phyloP scores from a whole-genome alignment of 2,888 invertebrate species.

The Ophion ventricosus region DNA sequence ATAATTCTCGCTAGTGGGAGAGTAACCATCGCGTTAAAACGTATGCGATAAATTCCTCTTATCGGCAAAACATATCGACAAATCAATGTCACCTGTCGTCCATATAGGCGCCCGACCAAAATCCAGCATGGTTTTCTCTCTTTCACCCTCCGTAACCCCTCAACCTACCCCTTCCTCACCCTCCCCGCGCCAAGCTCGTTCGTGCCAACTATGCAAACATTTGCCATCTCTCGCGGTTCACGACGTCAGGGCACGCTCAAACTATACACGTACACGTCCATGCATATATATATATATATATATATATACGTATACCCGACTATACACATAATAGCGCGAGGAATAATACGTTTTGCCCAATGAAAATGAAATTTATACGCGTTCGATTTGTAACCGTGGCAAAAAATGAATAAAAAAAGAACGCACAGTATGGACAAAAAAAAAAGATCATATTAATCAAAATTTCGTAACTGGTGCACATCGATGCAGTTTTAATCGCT shows the following conservation, averaged over 20 bases:
- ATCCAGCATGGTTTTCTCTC: conserved; percentile 43
- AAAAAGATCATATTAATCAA: conserved; percentile 32
- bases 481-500: conserved; percentile 43
- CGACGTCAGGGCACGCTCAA: conserved; percentile 46
- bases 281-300: background rate
- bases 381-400: conserved; percentile 31
- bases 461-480: conserved; percentile 27
- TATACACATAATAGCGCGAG: conserved; percentile 34
- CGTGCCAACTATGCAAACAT: conserved; percentile 60
- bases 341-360: conserved; percentile 40
- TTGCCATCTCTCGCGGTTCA: conserved; percentile 61
- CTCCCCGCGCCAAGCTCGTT: conserved; percentile 1
- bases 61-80: conserved; percentile 75
- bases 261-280: conserved; percentile 9
- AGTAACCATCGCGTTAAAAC: conserved; percentile 73
- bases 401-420: conserved; percentile 27
- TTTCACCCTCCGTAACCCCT: conserved; percentile 2
- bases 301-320: conserved; percentile 5
- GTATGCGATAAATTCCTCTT: conserved; percentile 75
- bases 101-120: conserved; percentile 70
- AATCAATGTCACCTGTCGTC: conserved; percentile 74
- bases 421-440: background rate
- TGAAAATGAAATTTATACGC: conserved; percentile 47
- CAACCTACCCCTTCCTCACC: background rate
- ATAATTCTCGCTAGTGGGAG: conserved; percentile 67